Percentiles rank a stretch among this genome's conserved stretches.
Conservation (phyloP, 2,797 vertebrate genomes). For the Helicolenus hilgendorfi region DNA sequence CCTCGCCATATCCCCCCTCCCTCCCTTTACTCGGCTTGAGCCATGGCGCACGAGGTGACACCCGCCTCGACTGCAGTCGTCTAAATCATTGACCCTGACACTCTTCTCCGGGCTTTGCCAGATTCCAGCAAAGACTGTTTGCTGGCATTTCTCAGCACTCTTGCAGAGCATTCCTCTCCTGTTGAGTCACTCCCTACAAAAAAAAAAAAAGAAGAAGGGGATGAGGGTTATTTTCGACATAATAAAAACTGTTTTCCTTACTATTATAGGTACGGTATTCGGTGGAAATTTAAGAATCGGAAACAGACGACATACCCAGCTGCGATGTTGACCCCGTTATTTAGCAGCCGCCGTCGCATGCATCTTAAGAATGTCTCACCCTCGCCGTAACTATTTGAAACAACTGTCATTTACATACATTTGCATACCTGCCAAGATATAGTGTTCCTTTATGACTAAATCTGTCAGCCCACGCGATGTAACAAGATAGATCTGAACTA, state of each 20-base stretch:
- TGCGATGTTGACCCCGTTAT: slow-evolving; percentile 39
- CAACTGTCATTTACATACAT: slow-evolving; percentile 78
- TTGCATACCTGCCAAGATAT: slow-evolving; percentile 75
- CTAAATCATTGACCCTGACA: slow-evolving; percentile 69
- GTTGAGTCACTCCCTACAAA: slow-evolving; percentile 63
- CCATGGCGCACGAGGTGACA: slow-evolving; percentile 32
- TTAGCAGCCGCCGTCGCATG: slow-evolving; percentile 5
- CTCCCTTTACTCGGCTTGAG: background rate
- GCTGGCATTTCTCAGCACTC: slow-evolving; percentile 65
- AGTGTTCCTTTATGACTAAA: slow-evolving; percentile 72
- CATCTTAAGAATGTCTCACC: slow-evolving; percentile 61
- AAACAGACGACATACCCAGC: slow-evolving; percentile 57
- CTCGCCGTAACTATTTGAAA: slow-evolving; percentile 40
- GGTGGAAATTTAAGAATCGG: slow-evolving; percentile 50
- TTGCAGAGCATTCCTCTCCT: slow-evolving; percentile 68
- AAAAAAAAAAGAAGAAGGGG: slow-evolving; percentile 20
- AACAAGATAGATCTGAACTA: slow-evolving; percentile 80
- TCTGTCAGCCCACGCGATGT: slow-evolving; percentile 74
- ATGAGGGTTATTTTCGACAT: slow-evolving; percentile 29
- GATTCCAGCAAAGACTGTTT: slow-evolving; percentile 58
- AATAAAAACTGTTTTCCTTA: slow-evolving; percentile 28
- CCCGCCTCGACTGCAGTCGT: slow-evolving; percentile 27
- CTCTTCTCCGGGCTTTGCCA: slow-evolving; percentile 48
- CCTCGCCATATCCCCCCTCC: background rate
- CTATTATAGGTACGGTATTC: slow-evolving; percentile 17